These are phyloP conservation scores for Pararge aegeria DNA, from an alignment of 1,140 invertebrate species.

Conservation along the genomic window DNA sequence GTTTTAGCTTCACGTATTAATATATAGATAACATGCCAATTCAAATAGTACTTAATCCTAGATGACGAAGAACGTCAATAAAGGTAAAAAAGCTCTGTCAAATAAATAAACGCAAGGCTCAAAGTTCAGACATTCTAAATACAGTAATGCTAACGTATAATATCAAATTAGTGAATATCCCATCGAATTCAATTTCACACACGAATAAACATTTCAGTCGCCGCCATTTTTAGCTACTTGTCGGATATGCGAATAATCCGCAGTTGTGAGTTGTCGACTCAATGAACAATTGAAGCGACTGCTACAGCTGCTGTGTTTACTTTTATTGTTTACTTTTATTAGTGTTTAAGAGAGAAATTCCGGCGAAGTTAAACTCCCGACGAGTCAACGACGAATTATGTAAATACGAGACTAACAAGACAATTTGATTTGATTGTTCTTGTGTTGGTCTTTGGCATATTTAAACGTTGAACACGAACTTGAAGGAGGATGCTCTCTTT, in stretches of 20 bases:
- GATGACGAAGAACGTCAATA: too few species aligned
- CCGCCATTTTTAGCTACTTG: too few species aligned
- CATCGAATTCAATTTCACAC: too few species aligned
- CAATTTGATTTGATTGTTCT: conserved; percentile 11
- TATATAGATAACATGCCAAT: too few species aligned
- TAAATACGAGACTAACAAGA: conserved; percentile 20
- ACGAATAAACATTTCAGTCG: too few species aligned
- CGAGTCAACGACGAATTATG: conserved; percentile 19
- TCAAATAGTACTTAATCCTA: too few species aligned
- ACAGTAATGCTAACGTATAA: too few species aligned
- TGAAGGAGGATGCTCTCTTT: background rate
- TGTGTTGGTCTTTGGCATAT: background rate
- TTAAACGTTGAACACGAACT: background rate
- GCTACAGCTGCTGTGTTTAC: conserved; percentile 23
- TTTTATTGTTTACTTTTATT: conserved; percentile 34
- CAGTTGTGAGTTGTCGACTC: conserved; percentile 11
- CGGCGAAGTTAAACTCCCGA: conserved; percentile 25
- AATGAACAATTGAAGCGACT: conserved; percentile 45
- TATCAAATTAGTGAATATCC: too few species aligned
- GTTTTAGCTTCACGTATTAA: too few species aligned
- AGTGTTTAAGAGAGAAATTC: conserved; percentile 51
- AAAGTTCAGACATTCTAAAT: too few species aligned
- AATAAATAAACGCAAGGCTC: too few species aligned
- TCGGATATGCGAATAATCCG: background rate
- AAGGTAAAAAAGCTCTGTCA: too few species aligned